Conservation (phyloP, 2,888 invertebrate genomes). For the Timandra comae region DNA sequence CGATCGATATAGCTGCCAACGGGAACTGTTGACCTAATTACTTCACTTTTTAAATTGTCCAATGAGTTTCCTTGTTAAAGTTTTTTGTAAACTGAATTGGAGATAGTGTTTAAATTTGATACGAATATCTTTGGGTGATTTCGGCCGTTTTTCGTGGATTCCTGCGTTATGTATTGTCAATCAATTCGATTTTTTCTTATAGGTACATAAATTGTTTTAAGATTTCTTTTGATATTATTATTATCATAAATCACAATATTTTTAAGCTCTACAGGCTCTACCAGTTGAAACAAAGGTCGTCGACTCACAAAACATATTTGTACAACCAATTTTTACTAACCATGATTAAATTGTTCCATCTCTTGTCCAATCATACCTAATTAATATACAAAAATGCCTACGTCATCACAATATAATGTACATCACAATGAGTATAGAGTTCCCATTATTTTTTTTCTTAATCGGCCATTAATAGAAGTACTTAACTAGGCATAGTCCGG, state of each 20-base stretch:
- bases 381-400: conserved; percentile 61
- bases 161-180: no score
- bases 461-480: conserved; percentile 59
- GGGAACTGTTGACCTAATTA: conserved; percentile 66
- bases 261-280: no score
- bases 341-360: conserved; percentile 9
- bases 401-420: conserved; percentile 65
- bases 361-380: conserved; percentile 32
- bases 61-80: conserved; percentile 26
- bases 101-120: no score
- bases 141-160: no score
- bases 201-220: no score
- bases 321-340: not conserved
- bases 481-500: conserved; percentile 40
- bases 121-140: no score
- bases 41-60: conserved; percentile 54
- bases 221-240: no score
- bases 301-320: no score
- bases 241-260: no score
- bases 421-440: conserved; percentile 50
- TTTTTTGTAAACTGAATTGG: conserved; percentile 1
- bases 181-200: no score
- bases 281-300: no score
- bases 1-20: conserved; percentile 49
- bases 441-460: conserved; percentile 56